Evolutionary conservation across 2,113 vertebrate genomes (phyloP).

Genomic region (Stegastes partitus): DNA sequence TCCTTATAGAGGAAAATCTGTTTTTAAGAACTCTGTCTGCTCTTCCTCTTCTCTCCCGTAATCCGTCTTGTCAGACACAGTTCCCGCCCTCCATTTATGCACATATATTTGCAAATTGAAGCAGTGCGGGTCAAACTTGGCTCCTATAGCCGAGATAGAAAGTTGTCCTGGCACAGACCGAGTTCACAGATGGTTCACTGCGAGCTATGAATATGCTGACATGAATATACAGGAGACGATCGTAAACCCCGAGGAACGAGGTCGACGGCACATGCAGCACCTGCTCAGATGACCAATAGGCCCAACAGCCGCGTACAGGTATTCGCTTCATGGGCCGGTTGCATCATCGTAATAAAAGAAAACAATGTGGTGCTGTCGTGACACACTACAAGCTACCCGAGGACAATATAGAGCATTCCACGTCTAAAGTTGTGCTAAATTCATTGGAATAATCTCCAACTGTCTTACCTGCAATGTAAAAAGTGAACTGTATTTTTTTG

Average conservation of each 20-base stretch:
- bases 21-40: neutral
- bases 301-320: neutral
- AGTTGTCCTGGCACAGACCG: conserved; percentile 19
- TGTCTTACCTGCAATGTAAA: too few relatives aligned
- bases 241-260: conserved; percentile 24
- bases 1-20: neutral
- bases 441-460: too few relatives aligned
- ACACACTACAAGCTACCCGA: too few relatives aligned
- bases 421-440: too few relatives aligned
- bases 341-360: neutral
- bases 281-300: conserved; percentile 7
- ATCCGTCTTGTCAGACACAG: neutral
- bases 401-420: too few relatives aligned
- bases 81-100: neutral
- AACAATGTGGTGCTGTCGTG: neutral
- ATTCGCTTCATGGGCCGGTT: neutral
- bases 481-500: too few relatives aligned
- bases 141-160: neutral
- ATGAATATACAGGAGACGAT: conserved; percentile 40
- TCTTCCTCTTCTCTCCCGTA: neutral
- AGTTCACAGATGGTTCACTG: conserved; percentile 54
- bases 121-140: conserved; percentile 9
- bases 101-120: conserved; percentile 13
- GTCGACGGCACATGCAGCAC: conserved; percentile 2
- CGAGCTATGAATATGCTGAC: conserved; percentile 54